These are phyloP conservation scores for Pegoplata infirma DNA, from an alignment of 2,888 invertebrate species.

Conservation along the genomic window DNA sequence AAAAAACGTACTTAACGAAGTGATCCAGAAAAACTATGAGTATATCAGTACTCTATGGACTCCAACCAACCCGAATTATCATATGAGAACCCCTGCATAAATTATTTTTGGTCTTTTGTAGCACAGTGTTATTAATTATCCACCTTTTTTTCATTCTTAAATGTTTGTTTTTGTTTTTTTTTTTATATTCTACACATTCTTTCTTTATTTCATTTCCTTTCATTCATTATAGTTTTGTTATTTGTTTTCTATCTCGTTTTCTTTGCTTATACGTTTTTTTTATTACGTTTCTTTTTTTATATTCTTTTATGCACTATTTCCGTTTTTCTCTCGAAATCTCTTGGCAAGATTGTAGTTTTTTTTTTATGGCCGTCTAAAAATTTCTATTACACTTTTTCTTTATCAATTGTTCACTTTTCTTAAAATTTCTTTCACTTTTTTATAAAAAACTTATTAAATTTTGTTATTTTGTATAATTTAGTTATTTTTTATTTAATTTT, in stretches of 20 bases:
- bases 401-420: background rate
- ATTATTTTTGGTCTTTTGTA: too few species aligned
- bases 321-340: too few species aligned
- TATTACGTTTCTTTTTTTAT: background rate
- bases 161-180: background rate
- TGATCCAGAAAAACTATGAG: too few species aligned
- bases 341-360: slow-evolving; percentile 14
- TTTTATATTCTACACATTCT: background rate
- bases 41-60: too few species aligned
- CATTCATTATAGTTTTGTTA: background rate
- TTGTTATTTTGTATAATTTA: background rate
- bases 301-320: slow-evolving; percentile 44
- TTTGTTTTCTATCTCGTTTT: background rate
- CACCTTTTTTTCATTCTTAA: background rate
- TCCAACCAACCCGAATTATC: too few species aligned
- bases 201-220: background rate
- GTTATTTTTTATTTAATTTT: background rate
- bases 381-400: background rate
- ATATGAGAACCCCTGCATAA: too few species aligned
- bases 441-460: background rate
- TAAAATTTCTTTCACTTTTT: background rate
- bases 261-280: background rate
- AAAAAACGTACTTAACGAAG: too few species aligned
- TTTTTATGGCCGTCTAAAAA: background rate
- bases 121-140: background rate